Evolutionary conservation across 2,797 vertebrate genomes (phyloP), one percentile per base, ranked within the genome.

Genomic region (Melanotaenia maccullochi): DNA sequence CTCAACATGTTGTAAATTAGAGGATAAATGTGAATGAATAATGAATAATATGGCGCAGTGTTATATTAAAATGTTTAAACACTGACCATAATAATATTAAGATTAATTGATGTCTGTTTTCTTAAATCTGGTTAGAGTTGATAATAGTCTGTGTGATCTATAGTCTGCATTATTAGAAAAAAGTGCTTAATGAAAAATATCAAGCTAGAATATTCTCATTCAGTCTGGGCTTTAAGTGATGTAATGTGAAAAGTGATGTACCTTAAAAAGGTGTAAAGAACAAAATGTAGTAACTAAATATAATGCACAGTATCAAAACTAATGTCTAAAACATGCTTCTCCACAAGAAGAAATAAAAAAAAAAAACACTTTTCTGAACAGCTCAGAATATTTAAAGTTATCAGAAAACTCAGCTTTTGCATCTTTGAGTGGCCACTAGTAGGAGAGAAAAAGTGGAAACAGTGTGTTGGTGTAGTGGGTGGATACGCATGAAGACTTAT

Each of bases 381-480:
- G 6, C 18, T 63, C 0, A 7, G 6, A 60, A 49, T 25, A 54
- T 24, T 22, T 25, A 6, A 64, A 60, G 18, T 62, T 4, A 78
- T 55, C 20, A 7, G 44, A 60, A 60, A 60, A 36, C 33, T 12
- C 1, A 0, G 3, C 22, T 32, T 62, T 5, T 14, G 28, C 18
- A 3, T 54, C 6, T 47, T 63, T 1, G 4, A 76, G 54, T 63
- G 67, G 2, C 5, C 70, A 64, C 28, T 76, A 52, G 38, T 60
- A 40, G 30, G 57, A 52, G 57, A 59, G 24, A 54, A 61, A 32
- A 36, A 24, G 3, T 22, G 47, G 47, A 12, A 42, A 11, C n/a
- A 71, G 7, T 74, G 28, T 60, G 65, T 54, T 54, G 67, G 24
- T 75, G 65, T 25, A 52, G 25, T 57, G 28, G 64, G 67, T 49